Conservation (phyloP, 1,140 invertebrate genomes). For the Brachionus rotundiformis region DNA sequence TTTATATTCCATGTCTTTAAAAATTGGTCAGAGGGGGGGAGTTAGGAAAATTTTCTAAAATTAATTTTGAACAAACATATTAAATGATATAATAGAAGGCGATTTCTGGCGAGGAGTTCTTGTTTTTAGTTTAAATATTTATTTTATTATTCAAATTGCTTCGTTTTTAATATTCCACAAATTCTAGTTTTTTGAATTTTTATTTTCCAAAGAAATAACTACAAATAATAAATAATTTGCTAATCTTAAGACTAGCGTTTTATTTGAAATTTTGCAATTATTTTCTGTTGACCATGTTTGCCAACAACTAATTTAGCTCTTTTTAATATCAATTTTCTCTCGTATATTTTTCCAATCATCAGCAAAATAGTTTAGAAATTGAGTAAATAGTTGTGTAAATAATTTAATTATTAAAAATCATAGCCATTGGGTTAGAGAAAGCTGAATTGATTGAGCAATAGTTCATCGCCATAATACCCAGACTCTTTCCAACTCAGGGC, state of each 20-base stretch:
- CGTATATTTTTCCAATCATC: neutral
- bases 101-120: conserved; percentile 21
- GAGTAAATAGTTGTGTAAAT: conserved; percentile 3
- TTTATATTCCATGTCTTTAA: neutral
- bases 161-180: neutral
- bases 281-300: conserved; percentile 2
- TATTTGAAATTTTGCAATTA: conserved; percentile 1
- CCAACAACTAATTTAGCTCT: neutral
- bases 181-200: conserved; percentile 9
- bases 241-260: neutral
- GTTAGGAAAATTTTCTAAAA: neutral
- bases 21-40: neutral
- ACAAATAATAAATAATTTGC: neutral
- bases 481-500: neutral
- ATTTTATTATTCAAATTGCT: neutral
- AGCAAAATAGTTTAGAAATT: neutral
- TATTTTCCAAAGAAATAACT: neutral
- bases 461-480: neutral
- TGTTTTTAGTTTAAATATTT: conserved; percentile 43
- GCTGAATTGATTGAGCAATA: neutral
- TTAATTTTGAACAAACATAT: conserved; percentile 31
- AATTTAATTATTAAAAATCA: neutral
- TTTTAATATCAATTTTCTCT: neutral
- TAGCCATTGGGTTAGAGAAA: neutral
- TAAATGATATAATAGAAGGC: conserved; percentile 18